Base-by-base conservation (phyloP, 2,888 invertebrate genomes). In the Sphaerophoria taeniata region DNA sequence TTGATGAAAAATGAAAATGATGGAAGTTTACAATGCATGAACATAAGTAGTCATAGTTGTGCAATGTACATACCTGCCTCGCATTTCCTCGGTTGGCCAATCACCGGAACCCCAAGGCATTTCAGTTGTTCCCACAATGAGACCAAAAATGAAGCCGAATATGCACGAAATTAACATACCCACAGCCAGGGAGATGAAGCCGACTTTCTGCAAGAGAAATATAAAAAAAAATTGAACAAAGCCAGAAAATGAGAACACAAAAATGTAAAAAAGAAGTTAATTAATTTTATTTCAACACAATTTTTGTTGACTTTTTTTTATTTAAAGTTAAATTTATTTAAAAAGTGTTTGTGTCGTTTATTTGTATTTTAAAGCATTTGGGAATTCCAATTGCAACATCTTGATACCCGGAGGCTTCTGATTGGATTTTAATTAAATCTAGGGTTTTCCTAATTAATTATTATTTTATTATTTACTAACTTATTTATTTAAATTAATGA, bases 61-160 rank as follows among this genome's bases (percentile, higher is more conserved):
- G 2, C 24, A 24, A 6, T 0, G n/a, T 11, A 72, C 89, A 90
- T 90, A 95, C 95, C 95, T 94, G 89, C 94, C 95, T 88, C 95
- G 94, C 96, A 96, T 96, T 91, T 96, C 96, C 87, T 95, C 94
- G 0, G 96, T 96, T 2, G 96, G 96, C 95, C 96, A 96, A 87
- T 95, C 95, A 5, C 94, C 94, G 85, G 94, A 94, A 7, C 95
- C 96, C 95, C 96, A 96, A 2, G 96, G 96, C 95, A 95, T 95
- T 88, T 94, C 94, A 0, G 95, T 95, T 2, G 95, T 94, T 4
- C 95, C 95, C 88, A 96, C 92, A 81, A 96, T 94, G 3, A 96
- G 92, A 9, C 97, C 97, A 89, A 96, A 96, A 87, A 96, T 93
- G 88, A 96, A 96, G n/a, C 97, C 97, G 90, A 96, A 95, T 0